phyloP scores from a whole-genome alignment of 92 coral and sea anemone genomes.

The Anthopleura xanthogrammica region DNA sequence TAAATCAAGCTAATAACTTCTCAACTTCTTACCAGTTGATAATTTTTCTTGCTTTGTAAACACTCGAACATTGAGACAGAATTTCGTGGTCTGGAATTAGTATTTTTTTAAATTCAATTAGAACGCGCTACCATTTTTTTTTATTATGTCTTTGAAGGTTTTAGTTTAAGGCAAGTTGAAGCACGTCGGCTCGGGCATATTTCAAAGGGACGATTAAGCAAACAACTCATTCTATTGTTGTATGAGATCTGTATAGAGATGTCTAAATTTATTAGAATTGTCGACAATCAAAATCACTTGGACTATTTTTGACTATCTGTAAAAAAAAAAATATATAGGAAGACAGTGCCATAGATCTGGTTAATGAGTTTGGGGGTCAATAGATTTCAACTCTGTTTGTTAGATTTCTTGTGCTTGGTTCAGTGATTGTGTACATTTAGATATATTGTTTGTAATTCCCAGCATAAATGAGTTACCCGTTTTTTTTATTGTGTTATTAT shows the following conservation, averaged over 20 bases:
- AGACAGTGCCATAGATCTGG: background rate
- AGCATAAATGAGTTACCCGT: conserved; percentile 10
- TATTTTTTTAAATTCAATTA: background rate
- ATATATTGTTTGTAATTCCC: conserved; percentile 23
- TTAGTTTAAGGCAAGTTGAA: background rate
- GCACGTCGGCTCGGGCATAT: conserved; percentile 9
- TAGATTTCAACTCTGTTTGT: background rate
- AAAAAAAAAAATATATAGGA: background rate
- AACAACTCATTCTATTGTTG: conserved; percentile 12
- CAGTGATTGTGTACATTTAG: conserved; percentile 8
- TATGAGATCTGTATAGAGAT: conserved; percentile 6
- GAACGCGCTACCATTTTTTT: too few relatives aligned
- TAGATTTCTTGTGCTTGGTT: background rate
- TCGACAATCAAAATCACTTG: background rate
- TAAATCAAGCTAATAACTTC: conserved; percentile 5
- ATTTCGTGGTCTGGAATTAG: too few relatives aligned
- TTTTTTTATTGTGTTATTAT: background rate
- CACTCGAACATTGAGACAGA: background rate
- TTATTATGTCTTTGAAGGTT: background rate
- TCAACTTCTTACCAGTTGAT: background rate
- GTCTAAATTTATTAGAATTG: conserved; percentile 10
- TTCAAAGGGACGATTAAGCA: conserved; percentile 1
- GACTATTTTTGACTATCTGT: background rate
- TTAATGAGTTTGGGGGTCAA: background rate
- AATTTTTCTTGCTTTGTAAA: conserved; percentile 11